A percentile compares a stretch with the other conserved stretches of the same genome.
phyloP scores from a whole-genome alignment of 2,113 vertebrate genomes.

The Octodon degus region DNA sequence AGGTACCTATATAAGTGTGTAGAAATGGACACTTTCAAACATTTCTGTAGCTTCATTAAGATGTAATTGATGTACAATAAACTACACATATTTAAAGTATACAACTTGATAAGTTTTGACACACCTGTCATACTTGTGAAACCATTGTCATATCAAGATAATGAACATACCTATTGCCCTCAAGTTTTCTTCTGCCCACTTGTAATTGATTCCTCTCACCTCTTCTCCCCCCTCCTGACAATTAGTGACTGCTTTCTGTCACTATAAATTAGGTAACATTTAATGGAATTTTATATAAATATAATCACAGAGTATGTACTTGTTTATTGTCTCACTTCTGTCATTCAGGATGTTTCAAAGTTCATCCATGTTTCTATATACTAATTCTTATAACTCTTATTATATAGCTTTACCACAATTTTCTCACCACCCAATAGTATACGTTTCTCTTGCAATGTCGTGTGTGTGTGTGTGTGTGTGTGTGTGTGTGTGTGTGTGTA shows the following conservation, averaged over 20 bases:
- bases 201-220: constrained; percentile 15
- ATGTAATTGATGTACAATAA: constrained; percentile 21
- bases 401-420: not conserved
- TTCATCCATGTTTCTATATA: not conserved
- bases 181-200: not conserved
- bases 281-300: constrained; percentile 56
- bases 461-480: not conserved
- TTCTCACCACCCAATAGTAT: not conserved
- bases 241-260: constrained; percentile 64
- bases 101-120: constrained; percentile 59
- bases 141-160: constrained; percentile 47
- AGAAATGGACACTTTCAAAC: constrained; percentile 26
- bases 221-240: not conserved
- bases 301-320: not conserved
- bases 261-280: constrained; percentile 61
- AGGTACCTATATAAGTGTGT: not conserved
- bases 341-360: constrained; percentile 41
- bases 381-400: not conserved
- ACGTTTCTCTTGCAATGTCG: not conserved
- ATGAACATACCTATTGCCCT: constrained; percentile 28
- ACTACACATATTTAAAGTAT: constrained; percentile 55
- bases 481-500: not conserved
- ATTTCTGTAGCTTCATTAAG: constrained; percentile 56
- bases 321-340: constrained; percentile 44
- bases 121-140: constrained; percentile 31